These are phyloP conservation scores for Tiliacea aurago DNA, from an alignment of 2,888 invertebrate species.

Conservation along the genomic window DNA sequence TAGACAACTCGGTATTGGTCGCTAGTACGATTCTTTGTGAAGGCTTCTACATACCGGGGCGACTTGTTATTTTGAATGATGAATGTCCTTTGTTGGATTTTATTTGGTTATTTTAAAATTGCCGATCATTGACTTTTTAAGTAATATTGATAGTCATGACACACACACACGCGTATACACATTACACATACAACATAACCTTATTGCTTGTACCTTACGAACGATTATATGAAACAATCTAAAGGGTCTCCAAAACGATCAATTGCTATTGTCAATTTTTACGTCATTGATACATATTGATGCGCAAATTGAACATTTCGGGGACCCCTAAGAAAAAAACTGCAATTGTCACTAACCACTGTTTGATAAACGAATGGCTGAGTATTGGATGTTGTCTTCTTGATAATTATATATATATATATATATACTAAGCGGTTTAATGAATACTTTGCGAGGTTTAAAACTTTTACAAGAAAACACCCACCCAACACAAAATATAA, in stretches of 20 bases:
- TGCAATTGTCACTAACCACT: not conserved
- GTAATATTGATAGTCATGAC: not conserved
- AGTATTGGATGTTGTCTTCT: not conserved
- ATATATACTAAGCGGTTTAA: not conserved
- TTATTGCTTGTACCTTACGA: not conserved
- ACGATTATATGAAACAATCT: not conserved
- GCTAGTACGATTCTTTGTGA: too few species aligned
- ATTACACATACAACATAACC: not conserved
- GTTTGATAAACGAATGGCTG: not conserved
- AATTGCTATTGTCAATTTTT: too few species aligned
- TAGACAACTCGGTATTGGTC: constrained; percentile 24
- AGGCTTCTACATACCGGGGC: too few species aligned
- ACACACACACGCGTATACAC: not conserved
- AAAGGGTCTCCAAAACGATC: too few species aligned
- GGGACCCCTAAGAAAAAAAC: too few species aligned
- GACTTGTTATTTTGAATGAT: constrained; percentile 35
- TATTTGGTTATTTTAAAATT: not conserved
- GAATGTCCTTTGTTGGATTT: constrained; percentile 3
- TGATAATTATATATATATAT: not conserved
- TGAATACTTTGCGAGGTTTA: not conserved
- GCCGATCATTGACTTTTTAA: not conserved
- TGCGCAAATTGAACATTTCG: too few species aligned
- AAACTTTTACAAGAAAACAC: not conserved
- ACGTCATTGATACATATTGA: too few species aligned
- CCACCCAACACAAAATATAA: not conserved